phyloP scores from a whole-genome alignment of 2,113 vertebrate species.

The Eublepharis macularius region DNA sequence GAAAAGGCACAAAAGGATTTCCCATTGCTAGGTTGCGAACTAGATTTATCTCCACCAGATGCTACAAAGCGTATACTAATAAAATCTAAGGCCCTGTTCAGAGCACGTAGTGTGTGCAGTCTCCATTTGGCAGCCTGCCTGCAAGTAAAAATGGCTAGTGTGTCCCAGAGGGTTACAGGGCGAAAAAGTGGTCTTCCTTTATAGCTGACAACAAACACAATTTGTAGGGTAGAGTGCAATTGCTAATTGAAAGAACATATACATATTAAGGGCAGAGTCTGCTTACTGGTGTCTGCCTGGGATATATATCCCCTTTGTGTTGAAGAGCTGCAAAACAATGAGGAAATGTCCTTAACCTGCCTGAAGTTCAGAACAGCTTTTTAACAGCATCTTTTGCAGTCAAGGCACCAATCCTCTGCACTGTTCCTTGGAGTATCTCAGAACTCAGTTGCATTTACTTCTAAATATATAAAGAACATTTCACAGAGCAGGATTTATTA shows the following conservation, averaged over 20 bases:
- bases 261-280: neutral
- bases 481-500: no score
- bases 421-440: no score
- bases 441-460: no score
- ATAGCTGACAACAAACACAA: neutral
- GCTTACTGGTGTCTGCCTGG: neutral
- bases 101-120: neutral
- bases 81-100: neutral
- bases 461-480: no score
- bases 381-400: no score
- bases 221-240: rapidly evolving
- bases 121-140: neutral
- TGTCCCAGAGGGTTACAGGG: neutral
- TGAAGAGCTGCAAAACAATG: neutral
- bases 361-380: no score
- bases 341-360: no score
- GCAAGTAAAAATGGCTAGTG: neutral
- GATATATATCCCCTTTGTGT: neutral
- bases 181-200: neutral
- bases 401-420: no score
- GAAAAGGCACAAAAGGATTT: neutral
- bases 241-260: neutral
- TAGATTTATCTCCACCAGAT: constrained; percentile 1
- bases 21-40: neutral
- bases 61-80: constrained; percentile 10